Conservation (phyloP, 35 echinoderm and acorn worm genomes). For the Anneissia japonica region DNA sequence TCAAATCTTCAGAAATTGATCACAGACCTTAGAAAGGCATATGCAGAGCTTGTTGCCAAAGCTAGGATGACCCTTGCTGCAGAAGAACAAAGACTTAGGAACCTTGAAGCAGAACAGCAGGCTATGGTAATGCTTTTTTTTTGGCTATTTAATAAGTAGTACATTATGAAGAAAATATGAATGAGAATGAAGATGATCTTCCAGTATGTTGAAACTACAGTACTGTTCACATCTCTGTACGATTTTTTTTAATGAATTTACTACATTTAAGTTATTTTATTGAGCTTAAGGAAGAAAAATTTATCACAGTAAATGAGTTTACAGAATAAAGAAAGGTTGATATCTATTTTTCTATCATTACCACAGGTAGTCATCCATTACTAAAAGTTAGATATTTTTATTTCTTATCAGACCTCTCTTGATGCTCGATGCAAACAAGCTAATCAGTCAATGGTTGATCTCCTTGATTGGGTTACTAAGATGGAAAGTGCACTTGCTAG, state of each 20-base stretch:
- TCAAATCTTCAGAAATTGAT: conserved; percentile 35
- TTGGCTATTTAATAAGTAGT: too few species aligned
- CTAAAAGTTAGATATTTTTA: background rate
- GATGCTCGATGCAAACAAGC: background rate
- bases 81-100: conserved; percentile 35
- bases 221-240: too few species aligned
- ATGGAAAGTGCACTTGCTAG: conserved; percentile 70
- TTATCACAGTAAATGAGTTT: too few species aligned
- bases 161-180: too few species aligned
- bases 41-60: conserved; percentile 56
- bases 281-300: too few species aligned
- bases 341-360: too few species aligned
- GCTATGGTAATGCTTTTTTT: conserved; percentile 84
- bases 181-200: too few species aligned
- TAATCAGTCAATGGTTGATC: conserved; percentile 4
- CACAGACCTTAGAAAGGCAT: conserved; percentile 48
- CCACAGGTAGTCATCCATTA: too few species aligned
- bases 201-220: too few species aligned
- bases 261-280: too few species aligned
- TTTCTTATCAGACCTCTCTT: background rate
- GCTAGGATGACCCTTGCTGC: conserved; percentile 19
- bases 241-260: too few species aligned
- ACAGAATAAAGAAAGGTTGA: too few species aligned
- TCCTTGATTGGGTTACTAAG: conserved; percentile 52
- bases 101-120: conserved; percentile 52